Evolutionary conservation across 2,797 vertebrate genomes (phyloP), one percentile per base, ranked within the genome.

Genomic region (Phyllotis vaccarum): DNA sequence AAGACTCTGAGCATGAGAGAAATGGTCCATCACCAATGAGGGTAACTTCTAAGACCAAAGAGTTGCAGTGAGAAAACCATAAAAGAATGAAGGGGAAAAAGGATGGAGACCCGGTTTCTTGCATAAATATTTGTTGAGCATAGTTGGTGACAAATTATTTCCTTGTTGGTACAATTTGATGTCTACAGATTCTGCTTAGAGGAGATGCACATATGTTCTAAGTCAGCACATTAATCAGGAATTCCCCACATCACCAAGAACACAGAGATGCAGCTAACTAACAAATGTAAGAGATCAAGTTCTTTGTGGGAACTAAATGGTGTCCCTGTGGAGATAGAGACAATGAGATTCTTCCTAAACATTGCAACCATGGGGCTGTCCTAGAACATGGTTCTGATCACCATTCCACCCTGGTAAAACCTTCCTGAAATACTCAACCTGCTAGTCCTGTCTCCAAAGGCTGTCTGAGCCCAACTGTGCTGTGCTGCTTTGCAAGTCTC

Each of bases 181-280:
- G 85, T 43, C 74, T 90, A 54, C 78, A 78, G 87, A 70, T 91
- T 74, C 12, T 52, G 14, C 64, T 91, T 72, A 16, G 40, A 88
- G 40, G n/a, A 85, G 76, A 49, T 74, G 64, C 83, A 95, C 12
- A 58, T 43, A 70, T 22, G 24, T 90, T 91, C 52, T 85, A 81
- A 64, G 70, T 52, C 31, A 85, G 34, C 31, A 75, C 64, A 27
- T 75, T 46, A 56, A 49, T 14, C 82, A 91, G 54, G 22, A 10
- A 62, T 16, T 68, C 17, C 34, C 2, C 14, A 3, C 2, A 0
- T 58, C 62, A 43, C 46, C 24, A 83, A 54, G 66, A 43, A 5
- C 37, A 29, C 0, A 34, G 3, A 66, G 22, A 7, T 21, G 12
- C 1, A 17, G 46, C 22, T 40, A 22, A 27, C 27, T 46, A 19